A percentile compares a stretch with the other conserved stretches of the same genome.
Evolutionary conservation across 2,797 vertebrate species (phyloP).

Genomic region (Sphenodon punctatus): DNA sequence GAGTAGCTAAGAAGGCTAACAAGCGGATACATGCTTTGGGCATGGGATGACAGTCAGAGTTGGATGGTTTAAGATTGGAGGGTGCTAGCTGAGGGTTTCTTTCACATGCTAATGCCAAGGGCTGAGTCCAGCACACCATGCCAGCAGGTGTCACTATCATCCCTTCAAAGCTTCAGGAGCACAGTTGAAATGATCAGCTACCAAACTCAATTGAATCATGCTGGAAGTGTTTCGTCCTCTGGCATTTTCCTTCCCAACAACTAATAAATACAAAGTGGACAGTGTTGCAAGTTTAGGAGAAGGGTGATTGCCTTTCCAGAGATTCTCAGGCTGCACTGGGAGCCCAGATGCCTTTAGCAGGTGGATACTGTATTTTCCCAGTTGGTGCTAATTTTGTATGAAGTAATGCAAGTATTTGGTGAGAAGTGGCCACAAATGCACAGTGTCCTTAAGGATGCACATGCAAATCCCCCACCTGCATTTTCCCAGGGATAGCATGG

Average conservation of each 20-base stretch:
- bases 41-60: not conserved
- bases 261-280: not conserved
- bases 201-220: not conserved
- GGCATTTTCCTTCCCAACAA: not conserved
- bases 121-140: not conserved
- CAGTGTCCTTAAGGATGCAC: accelerated
- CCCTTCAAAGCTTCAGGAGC: not conserved
- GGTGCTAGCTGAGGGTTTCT: not conserved
- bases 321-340: not conserved
- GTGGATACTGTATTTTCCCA: not conserved
- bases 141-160: accelerated
- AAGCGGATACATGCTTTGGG: accelerated
- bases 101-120: not conserved
- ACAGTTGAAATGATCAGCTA: accelerated
- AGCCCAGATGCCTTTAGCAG: accelerated
- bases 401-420: accelerated
- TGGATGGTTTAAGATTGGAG: too few relatives aligned
- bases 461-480: too few relatives aligned
- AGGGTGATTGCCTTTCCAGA: not conserved
- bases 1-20: not conserved
- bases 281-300: not conserved
- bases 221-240: not conserved
- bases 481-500: accelerated
- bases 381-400: accelerated
- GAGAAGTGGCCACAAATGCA: not conserved